A percentile compares a stretch with the other conserved stretches of the same genome.
phyloP scores from a whole-genome alignment of 2,113 vertebrate genomes.

The Nibea coibor region DNA sequence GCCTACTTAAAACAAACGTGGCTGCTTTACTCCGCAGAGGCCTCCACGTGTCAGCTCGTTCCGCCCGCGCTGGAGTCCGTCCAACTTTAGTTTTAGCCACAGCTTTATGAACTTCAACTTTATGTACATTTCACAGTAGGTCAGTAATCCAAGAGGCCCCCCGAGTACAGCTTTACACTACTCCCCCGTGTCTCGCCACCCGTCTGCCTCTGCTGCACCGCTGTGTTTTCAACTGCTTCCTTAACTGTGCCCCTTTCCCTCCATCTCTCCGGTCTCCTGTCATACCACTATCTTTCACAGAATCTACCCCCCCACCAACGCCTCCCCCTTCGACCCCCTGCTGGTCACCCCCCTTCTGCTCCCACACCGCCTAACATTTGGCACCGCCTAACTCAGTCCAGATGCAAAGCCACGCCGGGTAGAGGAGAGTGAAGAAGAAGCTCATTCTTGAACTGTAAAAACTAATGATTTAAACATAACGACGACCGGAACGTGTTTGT shows the following conservation, averaged over 20 bases:
- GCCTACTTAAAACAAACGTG: conserved; percentile 16
- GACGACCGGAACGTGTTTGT: not conserved
- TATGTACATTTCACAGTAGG: conserved; percentile 70
- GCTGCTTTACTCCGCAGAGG: not conserved
- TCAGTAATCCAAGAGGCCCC: conserved; percentile 52
- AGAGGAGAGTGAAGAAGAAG: conserved; percentile 26
- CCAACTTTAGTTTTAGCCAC: conserved; percentile 51
- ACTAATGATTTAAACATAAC: conserved; percentile 29
- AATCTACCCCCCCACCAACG: conserved; percentile 8
- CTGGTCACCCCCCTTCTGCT: conserved; percentile 44
- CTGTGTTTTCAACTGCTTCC: conserved; percentile 48
- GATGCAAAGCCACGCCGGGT: conserved; percentile 64
- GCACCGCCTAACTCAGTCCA: conserved; percentile 74
- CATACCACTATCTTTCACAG: conserved; percentile 28
- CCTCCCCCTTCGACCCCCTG: conserved; percentile 33
- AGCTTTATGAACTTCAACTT: conserved; percentile 76
- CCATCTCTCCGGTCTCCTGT: conserved; percentile 22
- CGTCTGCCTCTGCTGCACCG: not conserved
- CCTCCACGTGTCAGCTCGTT: not conserved
- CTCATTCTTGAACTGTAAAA: conserved; percentile 30
- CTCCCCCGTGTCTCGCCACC: conserved; percentile 26
- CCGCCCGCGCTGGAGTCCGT: conserved; percentile 38
- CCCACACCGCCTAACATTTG: conserved; percentile 69
- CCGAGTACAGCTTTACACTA: conserved; percentile 14
- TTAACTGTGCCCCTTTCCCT: conserved; percentile 18